Conservation (phyloP, 2,113 vertebrate species). For the Petromus typicus region DNA sequence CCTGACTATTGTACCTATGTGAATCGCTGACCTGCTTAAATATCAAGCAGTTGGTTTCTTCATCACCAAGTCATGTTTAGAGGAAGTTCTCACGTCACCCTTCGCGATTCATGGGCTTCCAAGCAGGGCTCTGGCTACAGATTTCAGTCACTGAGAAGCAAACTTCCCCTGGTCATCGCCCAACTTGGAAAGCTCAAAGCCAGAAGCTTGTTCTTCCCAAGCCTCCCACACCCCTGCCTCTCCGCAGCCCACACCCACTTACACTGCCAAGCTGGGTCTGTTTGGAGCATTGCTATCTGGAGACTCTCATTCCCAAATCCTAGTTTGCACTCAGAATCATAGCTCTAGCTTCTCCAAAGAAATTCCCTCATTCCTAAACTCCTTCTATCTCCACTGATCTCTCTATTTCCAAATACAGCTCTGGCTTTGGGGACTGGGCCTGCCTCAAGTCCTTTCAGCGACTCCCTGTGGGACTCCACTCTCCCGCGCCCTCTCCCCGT, state of each 20-base stretch:
- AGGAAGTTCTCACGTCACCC: background rate
- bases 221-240: accelerated
- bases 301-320: accelerated
- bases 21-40: background rate
- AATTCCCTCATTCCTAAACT: accelerated
- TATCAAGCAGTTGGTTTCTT: accelerated
- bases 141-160: accelerated
- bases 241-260: accelerated
- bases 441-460: too few relatives aligned
- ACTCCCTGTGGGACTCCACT: accelerated
- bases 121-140: accelerated
- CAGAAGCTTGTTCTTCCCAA: background rate
- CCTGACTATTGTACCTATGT: accelerated
- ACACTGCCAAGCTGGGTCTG: accelerated
- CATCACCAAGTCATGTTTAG: accelerated
- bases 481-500: background rate
- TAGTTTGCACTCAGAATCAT: accelerated
- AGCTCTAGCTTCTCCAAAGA: background rate
- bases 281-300: background rate
- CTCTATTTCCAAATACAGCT: background rate
- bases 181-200: too few relatives aligned
- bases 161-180: background rate
- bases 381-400: background rate
- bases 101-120: accelerated
- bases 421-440: background rate